Evolutionary conservation across 2,888 invertebrate species (phyloP).

Genomic region (Drosophila sordidula): DNA sequence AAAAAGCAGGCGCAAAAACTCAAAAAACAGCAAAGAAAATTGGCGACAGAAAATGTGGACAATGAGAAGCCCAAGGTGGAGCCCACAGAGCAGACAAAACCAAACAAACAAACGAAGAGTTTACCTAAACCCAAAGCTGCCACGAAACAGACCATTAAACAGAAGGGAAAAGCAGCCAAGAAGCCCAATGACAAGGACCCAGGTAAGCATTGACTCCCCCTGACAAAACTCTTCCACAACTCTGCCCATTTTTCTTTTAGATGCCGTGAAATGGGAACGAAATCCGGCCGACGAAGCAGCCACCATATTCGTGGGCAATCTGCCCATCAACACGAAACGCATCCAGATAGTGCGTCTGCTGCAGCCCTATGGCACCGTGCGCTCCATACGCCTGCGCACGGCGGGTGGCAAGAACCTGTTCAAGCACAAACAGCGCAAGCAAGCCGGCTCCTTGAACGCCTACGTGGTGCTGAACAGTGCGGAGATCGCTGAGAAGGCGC

Average conservation of each 20-base stretch:
- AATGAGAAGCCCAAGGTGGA: slow-evolving; percentile 6
- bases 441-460: slow-evolving; percentile 79
- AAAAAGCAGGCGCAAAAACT: slow-evolving; percentile 76
- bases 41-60: background rate
- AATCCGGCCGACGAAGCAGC: slow-evolving; percentile 65
- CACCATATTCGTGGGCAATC: slow-evolving; percentile 84
- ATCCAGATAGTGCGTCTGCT: slow-evolving; percentile 79
- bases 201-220: slow-evolving; percentile 30
- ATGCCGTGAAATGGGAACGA: slow-evolving; percentile 39
- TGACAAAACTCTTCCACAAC: background rate
- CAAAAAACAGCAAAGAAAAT: slow-evolving; percentile 60
- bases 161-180: slow-evolving; percentile 29
- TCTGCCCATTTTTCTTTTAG: slow-evolving; percentile 24
- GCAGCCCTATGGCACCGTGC: slow-evolving; percentile 69
- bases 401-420: slow-evolving; percentile 79
- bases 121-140: slow-evolving; percentile 7
- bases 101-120: slow-evolving; percentile 18
- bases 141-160: slow-evolving; percentile 15
- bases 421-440: slow-evolving; percentile 80
- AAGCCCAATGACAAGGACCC: slow-evolving; percentile 35
- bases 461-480: slow-evolving; percentile 77
- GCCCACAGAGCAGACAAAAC: background rate
- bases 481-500: slow-evolving; percentile 73
- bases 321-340: slow-evolving; percentile 83
- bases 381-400: slow-evolving; percentile 81